Conservation (phyloP, 2,113 vertebrate species). For the Holacanthus passer region DNA sequence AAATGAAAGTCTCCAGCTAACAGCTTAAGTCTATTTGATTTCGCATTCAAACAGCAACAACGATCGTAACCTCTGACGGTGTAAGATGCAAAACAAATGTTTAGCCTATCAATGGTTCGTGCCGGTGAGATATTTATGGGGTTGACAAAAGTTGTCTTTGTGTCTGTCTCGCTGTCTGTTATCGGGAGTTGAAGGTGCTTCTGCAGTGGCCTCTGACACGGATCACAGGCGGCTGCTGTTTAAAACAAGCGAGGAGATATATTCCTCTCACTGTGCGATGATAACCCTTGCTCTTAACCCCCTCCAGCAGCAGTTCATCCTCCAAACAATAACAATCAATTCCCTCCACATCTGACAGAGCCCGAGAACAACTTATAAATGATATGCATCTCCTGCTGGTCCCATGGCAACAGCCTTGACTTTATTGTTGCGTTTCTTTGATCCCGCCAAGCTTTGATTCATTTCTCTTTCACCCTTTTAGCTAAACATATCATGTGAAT, state of each 20-base stretch:
- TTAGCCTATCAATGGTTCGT: slow-evolving; percentile 74
- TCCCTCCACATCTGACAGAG: slow-evolving; percentile 81
- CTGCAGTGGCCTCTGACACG: slow-evolving; percentile 62
- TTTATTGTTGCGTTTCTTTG: slow-evolving; percentile 87
- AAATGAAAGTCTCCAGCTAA: slow-evolving; percentile 68
- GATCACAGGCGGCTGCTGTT: slow-evolving; percentile 74
- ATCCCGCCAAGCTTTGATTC: slow-evolving; percentile 87
- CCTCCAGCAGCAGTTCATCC: slow-evolving; percentile 74
- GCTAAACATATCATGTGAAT: slow-evolving; percentile 89
- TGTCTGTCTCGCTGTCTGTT: slow-evolving; percentile 75
- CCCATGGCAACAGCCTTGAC: slow-evolving; percentile 87
- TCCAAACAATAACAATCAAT: slow-evolving; percentile 86
- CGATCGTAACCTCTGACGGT: slow-evolving; percentile 64
- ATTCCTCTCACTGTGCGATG: slow-evolving; percentile 74
- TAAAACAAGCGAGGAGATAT: slow-evolving; percentile 70
- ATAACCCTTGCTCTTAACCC: slow-evolving; percentile 79
- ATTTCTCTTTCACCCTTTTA: slow-evolving; percentile 88
- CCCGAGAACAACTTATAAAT: slow-evolving; percentile 84
- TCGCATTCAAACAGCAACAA: slow-evolving; percentile 64
- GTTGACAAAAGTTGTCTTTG: slow-evolving; percentile 73
- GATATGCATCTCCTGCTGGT: slow-evolving; percentile 88
- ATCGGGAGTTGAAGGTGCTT: slow-evolving; percentile 61
- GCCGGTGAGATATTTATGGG: slow-evolving; percentile 72
- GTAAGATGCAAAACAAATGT: slow-evolving; percentile 76
- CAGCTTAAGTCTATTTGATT: slow-evolving; percentile 75